Conservation (phyloP, 2,113 vertebrate species). For the Phyllostomus hastatus region DNA sequence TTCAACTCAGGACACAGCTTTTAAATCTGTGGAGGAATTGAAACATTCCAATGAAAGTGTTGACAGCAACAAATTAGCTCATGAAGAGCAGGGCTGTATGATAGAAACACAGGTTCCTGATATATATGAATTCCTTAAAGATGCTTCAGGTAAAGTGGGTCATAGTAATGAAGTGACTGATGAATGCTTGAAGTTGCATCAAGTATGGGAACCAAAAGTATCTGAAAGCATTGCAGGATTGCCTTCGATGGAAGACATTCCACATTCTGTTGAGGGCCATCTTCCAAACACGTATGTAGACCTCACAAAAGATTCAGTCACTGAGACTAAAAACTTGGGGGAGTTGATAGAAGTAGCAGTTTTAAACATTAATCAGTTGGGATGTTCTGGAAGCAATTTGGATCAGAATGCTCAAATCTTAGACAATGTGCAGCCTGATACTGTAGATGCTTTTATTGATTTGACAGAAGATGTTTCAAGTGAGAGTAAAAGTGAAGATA, state of each 20-base stretch:
- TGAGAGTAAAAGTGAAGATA: conserved; percentile 60
- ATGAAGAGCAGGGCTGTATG: conserved; percentile 37
- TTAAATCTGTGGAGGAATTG: conserved; percentile 32
- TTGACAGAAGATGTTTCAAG: conserved; percentile 68
- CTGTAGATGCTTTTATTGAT: conserved; percentile 60
- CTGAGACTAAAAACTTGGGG: conserved; percentile 63
- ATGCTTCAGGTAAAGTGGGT: conserved; percentile 52
- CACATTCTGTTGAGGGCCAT: conserved; percentile 35
- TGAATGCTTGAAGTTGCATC: conserved; percentile 70
- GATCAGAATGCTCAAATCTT: conserved; percentile 28
- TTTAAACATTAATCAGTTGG: conserved; percentile 64
- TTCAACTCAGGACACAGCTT: conserved; percentile 16
- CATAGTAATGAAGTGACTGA: background rate
- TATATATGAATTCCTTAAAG: conserved; percentile 69
- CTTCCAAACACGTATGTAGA: conserved; percentile 65
- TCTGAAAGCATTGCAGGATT: conserved; percentile 58
- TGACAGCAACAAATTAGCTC: background rate
- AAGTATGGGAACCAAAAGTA: conserved; percentile 48
- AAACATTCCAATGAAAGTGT: conserved; percentile 12
- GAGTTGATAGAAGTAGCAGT: conserved; percentile 59
- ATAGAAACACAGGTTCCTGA: conserved; percentile 64
- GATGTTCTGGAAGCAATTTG: conserved; percentile 30
- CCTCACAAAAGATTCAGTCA: conserved; percentile 63
- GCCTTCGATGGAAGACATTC: conserved; percentile 9
- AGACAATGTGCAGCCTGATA: background rate